phyloP scores from a whole-genome alignment of 2,113 vertebrate genomes.

The Myanophis thanlyinensis region DNA sequence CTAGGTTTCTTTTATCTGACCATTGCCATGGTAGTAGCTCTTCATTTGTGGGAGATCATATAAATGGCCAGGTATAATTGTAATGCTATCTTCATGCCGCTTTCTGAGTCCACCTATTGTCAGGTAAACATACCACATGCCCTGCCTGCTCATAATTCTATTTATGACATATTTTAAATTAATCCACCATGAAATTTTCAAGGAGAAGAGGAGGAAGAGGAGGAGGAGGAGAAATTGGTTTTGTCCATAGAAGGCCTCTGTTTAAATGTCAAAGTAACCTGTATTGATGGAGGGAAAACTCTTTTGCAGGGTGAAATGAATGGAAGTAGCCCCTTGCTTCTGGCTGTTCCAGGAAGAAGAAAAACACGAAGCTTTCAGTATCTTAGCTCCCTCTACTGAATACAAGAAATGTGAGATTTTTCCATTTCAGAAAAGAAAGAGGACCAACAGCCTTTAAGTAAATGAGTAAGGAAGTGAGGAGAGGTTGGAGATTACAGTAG shows the following conservation, averaged over 20 bases:
- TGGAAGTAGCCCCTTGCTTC: no score
- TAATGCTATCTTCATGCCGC: neutral
- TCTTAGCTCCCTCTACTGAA: neutral
- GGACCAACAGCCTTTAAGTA: neutral
- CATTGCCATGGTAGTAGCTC: neutral
- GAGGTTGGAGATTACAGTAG: neutral
- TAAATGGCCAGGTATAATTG: neutral
- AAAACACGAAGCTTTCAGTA: neutral
- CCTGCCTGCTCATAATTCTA: neutral
- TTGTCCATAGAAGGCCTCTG: neutral
- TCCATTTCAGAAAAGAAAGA: neutral
- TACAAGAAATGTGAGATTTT: neutral
- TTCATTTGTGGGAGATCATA: neutral
- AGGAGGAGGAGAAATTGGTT: neutral
- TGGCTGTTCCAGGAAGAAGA: neutral
- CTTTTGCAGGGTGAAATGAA: neutral
- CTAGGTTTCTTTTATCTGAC: neutral
- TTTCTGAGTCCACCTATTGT: neutral
- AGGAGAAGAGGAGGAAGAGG: neutral
- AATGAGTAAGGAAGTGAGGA: neutral
- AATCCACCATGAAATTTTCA: neutral
- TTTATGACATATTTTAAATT: neutral
- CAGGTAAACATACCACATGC: neutral
- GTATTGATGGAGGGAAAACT: neutral
- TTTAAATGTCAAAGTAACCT: neutral